phyloP scores from a whole-genome alignment of 2,113 vertebrate genomes.

The Toxostoma redivivum region DNA sequence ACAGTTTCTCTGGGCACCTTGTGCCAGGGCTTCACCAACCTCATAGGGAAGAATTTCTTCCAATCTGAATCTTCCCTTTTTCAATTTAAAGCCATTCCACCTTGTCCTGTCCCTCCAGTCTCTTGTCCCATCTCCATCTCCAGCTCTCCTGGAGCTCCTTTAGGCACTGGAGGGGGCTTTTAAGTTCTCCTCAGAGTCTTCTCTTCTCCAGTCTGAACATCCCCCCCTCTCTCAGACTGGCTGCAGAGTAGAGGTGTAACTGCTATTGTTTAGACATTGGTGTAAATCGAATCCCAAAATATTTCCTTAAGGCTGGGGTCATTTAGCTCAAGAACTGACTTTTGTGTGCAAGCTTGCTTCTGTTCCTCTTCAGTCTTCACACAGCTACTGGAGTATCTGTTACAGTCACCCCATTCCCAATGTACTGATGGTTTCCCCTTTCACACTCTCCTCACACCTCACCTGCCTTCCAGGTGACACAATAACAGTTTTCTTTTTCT shows the following conservation, averaged over 20 bases:
- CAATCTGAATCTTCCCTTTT: not conserved
- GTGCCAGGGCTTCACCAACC: not conserved
- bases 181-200: not conserved
- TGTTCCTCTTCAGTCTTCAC: not conserved
- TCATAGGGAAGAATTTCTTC: not conserved
- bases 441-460: not conserved
- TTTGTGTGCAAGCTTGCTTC: not conserved
- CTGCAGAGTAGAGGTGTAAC: not conserved
- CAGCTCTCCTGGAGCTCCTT: not conserved
- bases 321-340: not conserved
- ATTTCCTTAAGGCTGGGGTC: not conserved
- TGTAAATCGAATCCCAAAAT: not conserved
- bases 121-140: not conserved
- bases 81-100: not conserved
- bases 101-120: not conserved
- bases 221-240: not conserved
- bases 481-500: not conserved
- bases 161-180: not conserved
- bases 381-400: not conserved
- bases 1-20: not conserved
- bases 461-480: not conserved
- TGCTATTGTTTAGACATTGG: not conserved
- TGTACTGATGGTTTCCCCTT: rapidly evolving
- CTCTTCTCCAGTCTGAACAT: not conserved
- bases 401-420: not conserved